These are phyloP conservation scores for Sinonovacula constricta DNA, from an alignment of 1,140 invertebrate species.

Conservation along the genomic window DNA sequence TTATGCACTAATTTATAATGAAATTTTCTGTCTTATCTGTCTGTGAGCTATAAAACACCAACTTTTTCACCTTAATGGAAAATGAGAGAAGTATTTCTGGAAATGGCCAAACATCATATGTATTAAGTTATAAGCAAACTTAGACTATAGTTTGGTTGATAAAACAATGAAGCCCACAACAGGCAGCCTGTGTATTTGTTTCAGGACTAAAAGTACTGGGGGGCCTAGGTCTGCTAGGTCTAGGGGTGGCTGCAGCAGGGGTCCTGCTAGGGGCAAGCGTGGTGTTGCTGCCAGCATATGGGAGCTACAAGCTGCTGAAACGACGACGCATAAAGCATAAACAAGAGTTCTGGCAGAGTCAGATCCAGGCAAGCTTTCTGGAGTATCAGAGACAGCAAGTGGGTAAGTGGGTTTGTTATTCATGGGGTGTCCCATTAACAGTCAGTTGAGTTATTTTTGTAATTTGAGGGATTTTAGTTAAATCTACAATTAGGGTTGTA, in stretches of 20 bases:
- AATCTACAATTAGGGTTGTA: too few species aligned
- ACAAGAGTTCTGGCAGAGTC: conserved; percentile 4
- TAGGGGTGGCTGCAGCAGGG: conserved; percentile 73
- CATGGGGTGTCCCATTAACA: too few species aligned
- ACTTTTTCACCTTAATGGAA: too few species aligned
- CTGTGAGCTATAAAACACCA: too few species aligned
- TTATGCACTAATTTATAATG: too few species aligned
- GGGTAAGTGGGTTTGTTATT: neutral
- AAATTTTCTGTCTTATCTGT: too few species aligned
- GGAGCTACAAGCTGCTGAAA: conserved; percentile 66
- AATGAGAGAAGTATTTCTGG: too few species aligned
- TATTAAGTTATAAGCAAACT: too few species aligned
- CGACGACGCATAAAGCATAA: conserved; percentile 18
- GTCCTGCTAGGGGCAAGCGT: conserved; percentile 70
- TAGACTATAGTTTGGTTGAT: neutral
- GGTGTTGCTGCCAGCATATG: conserved; percentile 73
- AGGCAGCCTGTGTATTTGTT: conserved; percentile 24
- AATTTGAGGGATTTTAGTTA: too few species aligned
- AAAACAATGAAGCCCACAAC: neutral
- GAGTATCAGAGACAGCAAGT: conserved; percentile 15
- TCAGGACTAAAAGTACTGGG: conserved; percentile 76
- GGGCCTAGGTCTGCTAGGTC: conserved; percentile 66
- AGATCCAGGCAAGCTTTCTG: conserved; percentile 8
- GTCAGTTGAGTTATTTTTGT: too few species aligned
- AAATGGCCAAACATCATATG: too few species aligned